Percentiles rank a stretch among this genome's conserved stretches.
These are phyloP conservation scores for Aphis craccivora DNA, from an alignment of 1,140 invertebrate genomes.

Conservation along the genomic window DNA sequence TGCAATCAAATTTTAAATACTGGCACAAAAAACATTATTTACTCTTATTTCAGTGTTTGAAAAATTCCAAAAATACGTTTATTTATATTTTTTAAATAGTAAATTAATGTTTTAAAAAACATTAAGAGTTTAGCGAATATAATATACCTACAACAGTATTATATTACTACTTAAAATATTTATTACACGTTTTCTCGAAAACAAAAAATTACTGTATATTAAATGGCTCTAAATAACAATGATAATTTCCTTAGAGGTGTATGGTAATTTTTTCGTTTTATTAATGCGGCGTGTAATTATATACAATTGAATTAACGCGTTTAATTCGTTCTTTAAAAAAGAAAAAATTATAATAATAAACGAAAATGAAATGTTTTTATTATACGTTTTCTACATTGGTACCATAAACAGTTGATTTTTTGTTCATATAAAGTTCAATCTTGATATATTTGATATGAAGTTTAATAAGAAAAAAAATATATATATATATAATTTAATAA, in stretches of 20 bases:
- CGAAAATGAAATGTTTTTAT: not conserved
- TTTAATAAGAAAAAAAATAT: not conserved
- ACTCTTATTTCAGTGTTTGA: not conserved
- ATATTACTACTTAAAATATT: not conserved
- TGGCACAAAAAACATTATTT: not conserved
- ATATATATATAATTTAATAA: no score
- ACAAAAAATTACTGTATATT: not conserved
- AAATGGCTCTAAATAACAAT: not conserved
- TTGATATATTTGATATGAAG: not conserved
- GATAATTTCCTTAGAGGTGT: not conserved
- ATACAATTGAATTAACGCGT: not conserved
- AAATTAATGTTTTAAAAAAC: not conserved
- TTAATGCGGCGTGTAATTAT: not conserved
- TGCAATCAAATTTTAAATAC: no score
- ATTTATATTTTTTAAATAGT: not conserved
- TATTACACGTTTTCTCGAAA: not conserved
- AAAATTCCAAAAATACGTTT: not conserved
- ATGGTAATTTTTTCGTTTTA: not conserved
- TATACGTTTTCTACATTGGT: not conserved
- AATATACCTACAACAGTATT: not conserved
- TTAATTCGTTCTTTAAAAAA: not conserved
- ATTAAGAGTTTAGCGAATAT: not conserved
- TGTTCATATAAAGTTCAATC: not conserved
- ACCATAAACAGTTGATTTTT: not conserved
- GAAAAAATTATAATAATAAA: slow-evolving; percentile 1